phyloP scores from a whole-genome alignment of 2,113 vertebrate species.

The Mus pahari region DNA sequence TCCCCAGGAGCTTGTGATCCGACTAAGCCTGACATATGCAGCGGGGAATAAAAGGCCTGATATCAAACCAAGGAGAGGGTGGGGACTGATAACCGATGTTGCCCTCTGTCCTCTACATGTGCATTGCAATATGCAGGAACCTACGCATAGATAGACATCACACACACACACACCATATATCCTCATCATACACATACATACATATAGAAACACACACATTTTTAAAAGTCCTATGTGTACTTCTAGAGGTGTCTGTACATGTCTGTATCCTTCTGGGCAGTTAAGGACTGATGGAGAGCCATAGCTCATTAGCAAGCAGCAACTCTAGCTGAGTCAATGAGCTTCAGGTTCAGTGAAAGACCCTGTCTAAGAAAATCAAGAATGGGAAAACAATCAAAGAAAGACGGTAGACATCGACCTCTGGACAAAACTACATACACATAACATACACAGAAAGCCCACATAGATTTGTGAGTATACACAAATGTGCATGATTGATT shows the following conservation, averaged over 20 bases:
- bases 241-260: no score
- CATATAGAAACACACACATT: background rate
- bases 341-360: background rate
- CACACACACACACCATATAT: background rate
- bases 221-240: background rate
- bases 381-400: background rate
- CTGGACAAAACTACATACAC: background rate
- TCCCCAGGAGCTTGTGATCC: background rate
- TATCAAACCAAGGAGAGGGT: no score
- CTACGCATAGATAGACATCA: background rate
- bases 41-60: no score
- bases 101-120: background rate
- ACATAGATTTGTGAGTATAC: background rate
- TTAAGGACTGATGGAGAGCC: accelerated
- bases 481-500: background rate
- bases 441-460: background rate
- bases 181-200: background rate
- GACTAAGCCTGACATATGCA: background rate
- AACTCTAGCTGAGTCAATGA: background rate
- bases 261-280: background rate
- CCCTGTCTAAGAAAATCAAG: background rate
- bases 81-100: background rate
- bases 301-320: background rate
- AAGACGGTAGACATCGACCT: background rate
- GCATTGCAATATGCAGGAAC: no score